Percentiles rank a stretch among this genome's conserved stretches.
These are phyloP conservation scores for Coelogynopora nodosa DNA, from an alignment of 2,888 invertebrate species.

Conservation along the genomic window DNA sequence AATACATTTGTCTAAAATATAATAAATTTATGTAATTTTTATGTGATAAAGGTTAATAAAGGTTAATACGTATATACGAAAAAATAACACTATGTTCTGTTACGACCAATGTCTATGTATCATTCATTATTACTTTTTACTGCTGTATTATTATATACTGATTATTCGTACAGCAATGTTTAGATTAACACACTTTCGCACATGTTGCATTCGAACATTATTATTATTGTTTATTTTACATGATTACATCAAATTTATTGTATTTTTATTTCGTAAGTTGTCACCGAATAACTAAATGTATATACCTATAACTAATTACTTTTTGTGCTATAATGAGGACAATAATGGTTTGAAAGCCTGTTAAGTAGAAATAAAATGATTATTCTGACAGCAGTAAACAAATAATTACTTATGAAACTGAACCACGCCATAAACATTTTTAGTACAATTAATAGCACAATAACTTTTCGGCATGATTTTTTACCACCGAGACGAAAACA, in stretches of 20 bases:
- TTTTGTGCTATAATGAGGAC: background rate
- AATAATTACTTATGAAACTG: no score
- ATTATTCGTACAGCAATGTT: background rate
- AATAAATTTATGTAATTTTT: background rate
- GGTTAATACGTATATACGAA: background rate
- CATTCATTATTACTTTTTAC: no score
- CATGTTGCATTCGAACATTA: background rate
- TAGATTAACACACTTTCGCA: background rate
- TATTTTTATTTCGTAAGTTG: background rate
- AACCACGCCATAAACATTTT: no score
- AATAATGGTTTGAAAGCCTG: background rate
- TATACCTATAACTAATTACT: background rate
- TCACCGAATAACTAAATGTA: background rate
- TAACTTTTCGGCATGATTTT: no score
- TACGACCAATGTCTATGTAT: no score
- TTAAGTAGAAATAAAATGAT: background rate
- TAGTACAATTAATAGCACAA: no score
- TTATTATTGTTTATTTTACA: background rate
- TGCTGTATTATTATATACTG: background rate
- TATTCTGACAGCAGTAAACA: no score
- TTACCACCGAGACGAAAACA: no score
- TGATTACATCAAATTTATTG: no score
- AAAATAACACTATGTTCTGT: no score
- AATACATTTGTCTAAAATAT: background rate
- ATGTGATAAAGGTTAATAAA: background rate